Conservation (phyloP, 1,140 invertebrate genomes). For the Formica exsecta region DNA sequence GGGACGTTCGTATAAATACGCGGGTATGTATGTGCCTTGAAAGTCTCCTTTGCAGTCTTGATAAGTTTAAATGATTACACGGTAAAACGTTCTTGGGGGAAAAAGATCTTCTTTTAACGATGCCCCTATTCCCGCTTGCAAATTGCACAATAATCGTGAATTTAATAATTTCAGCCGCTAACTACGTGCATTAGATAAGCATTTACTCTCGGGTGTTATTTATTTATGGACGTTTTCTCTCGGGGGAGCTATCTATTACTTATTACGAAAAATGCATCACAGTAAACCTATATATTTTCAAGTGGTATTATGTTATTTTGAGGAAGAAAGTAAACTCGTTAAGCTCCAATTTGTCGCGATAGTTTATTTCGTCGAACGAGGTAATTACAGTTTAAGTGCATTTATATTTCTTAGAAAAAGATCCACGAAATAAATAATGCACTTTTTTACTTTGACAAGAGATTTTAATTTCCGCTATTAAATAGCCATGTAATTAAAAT, state of each 20-base stretch:
- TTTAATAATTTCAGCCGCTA: neutral
- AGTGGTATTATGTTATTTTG: neutral
- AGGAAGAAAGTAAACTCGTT: slow-evolving; percentile 25
- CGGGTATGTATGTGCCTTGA: neutral
- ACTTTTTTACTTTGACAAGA: neutral
- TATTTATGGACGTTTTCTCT: neutral
- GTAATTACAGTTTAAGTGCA: neutral
- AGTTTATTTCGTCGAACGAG: neutral
- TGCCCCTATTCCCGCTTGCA: neutral
- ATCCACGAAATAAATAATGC: neutral
- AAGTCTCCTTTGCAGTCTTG: neutral
- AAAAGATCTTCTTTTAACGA: neutral
- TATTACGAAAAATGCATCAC: neutral
- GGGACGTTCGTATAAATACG: neutral
- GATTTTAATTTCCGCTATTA: slow-evolving; percentile 2
- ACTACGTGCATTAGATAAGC: neutral
- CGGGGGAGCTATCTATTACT: neutral
- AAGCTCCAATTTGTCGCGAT: slow-evolving; percentile 11
- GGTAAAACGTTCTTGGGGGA: neutral
- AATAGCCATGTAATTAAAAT: neutral
- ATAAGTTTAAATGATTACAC: slow-evolving; percentile 21
- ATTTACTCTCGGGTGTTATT: neutral
- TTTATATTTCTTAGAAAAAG: neutral
- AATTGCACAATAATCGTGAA: slow-evolving; percentile 8
- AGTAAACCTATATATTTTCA: too few relatives aligned